Evolutionary conservation across 2,113 vertebrate genomes (phyloP).

Genomic region (Corythaixoides concolor): DNA sequence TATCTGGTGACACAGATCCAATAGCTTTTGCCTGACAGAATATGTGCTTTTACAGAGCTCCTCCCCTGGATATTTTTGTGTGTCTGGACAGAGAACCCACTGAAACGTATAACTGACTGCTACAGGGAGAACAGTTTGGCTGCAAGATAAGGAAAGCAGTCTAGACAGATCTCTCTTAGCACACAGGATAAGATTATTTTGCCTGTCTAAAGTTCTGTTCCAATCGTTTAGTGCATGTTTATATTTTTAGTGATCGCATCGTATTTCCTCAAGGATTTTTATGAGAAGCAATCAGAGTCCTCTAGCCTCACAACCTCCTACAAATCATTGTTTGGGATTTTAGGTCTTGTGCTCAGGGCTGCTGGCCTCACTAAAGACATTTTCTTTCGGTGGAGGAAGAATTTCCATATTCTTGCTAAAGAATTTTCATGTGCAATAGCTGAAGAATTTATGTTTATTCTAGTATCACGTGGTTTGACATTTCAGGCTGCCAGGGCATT

Average conservation of each 20-base stretch:
- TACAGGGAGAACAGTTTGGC: conserved; percentile 11
- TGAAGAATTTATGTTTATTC: neutral
- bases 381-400: neutral
- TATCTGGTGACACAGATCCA: neutral
- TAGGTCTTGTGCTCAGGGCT: neutral
- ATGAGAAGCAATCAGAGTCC: neutral
- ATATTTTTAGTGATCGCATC: neutral
- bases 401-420: neutral
- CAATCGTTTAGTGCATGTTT: neutral
- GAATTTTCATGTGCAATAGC: neutral
- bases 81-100: neutral
- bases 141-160: conserved; percentile 19
- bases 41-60: neutral
- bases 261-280: conserved; percentile 39
- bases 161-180: conserved; percentile 16
- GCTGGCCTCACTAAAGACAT: neutral
- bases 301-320: neutral
- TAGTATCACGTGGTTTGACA: neutral
- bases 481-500: neutral
- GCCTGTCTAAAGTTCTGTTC: conserved; percentile 1
- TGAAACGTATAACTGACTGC: neutral
- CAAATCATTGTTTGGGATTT: neutral
- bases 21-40: neutral
- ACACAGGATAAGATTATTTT: conserved; percentile 31
- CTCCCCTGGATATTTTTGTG: neutral